Evolutionary conservation across 1,140 invertebrate species (phyloP), one percentile per base, ranked within the genome.

Genomic region (Thaumetopoea pityocampa): DNA sequence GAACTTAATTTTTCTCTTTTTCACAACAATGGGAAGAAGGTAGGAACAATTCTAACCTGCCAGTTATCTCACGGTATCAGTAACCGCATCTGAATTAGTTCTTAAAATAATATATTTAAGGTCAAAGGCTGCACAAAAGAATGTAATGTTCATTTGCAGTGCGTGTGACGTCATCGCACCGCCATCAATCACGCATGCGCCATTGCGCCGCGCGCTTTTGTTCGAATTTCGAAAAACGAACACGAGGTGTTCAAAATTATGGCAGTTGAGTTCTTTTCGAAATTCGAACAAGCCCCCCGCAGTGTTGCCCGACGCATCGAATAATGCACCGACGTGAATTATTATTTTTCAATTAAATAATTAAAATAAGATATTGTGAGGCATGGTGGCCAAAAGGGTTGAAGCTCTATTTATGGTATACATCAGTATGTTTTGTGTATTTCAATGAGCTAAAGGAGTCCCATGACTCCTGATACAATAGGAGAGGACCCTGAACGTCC

Each of bases 141-240:
- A n/a, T n/a, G n/a, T n/a, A n/a, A n/a, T n/a, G n/a, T n/a, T n/a
- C n/a, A n/a, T n/a, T n/a, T n/a, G n/a, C n/a, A n/a, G 37, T 28
- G 28, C 18, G 27, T 29, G 37, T 23, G 49, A 60, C 73, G 71
- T 82, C 72, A 77, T 64, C 61, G 70, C 57, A 42, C 54, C 66
- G 67, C 72, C 66, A 82, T 82, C 78, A 78, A 82, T 82, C 74
- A 79, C 78, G 69, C 66, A 73, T 78, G 77, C 77, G 62, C 74
- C 74, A 73, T 77, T 81, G 77, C 65, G 63, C 63, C 55, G 67
- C 57, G 56, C 43, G 71, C 74, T 81, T 74, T 79, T 71, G 73
- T 82, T 77, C 68, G 65, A 73, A 73, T 77, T 77, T 67, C 65
- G 56, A 78, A 77, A 82, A 79, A 81, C 60, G 70, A 70, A 71